Evolutionary conservation across 2,797 vertebrate species (phyloP), one percentile per base, ranked within the genome.

Genomic region (Lithobates sylvaticus): DNA sequence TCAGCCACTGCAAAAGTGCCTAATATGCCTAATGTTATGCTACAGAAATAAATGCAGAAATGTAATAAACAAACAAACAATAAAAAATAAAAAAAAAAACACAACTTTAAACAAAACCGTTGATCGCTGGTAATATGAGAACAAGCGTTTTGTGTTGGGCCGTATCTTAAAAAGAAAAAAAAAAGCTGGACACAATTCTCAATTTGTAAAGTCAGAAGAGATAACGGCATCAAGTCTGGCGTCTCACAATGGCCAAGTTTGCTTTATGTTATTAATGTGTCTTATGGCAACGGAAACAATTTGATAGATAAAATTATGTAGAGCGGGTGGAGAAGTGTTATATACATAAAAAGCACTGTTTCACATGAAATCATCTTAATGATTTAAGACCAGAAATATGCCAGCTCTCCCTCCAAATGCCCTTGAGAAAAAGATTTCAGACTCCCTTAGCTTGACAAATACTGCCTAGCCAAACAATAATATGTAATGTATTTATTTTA

Each of bases 361-460:
- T 61, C 69, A 61, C 29, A 81, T 81, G 47, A 71, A 72, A 26
- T 81, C 79, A 81, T 81, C 23, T 2, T 5, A 15, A 58, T 81
- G 79, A 72, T 58, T 54, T 68, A 81, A 81, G 23, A 2, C 6
- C 3, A 73, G 15, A 81, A 81, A 73, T 81, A 73, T 73, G 69
- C 50, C 69, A 10, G 10, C 15, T 39, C 67, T 71, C 29, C 29
- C 5, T 23, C 61, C 26, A 23, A 65, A 65, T 65, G 61, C 61
- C 61, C 61, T 65, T 65, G 61, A 21, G 61, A 23, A 23, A 65
- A 26, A 26, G 34, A 36, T 54, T 54, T 54, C 71, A 39, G 71
- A 44, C 61, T 26, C 23, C n/a, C 61, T 65, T 26, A 65, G 61
- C 10, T 65, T 65, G 26, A 67, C 26, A 13, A 29, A 67, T n/a